These are phyloP conservation scores for Macaria liturata DNA, from an alignment of 2,888 invertebrate species.

Conservation along the genomic window DNA sequence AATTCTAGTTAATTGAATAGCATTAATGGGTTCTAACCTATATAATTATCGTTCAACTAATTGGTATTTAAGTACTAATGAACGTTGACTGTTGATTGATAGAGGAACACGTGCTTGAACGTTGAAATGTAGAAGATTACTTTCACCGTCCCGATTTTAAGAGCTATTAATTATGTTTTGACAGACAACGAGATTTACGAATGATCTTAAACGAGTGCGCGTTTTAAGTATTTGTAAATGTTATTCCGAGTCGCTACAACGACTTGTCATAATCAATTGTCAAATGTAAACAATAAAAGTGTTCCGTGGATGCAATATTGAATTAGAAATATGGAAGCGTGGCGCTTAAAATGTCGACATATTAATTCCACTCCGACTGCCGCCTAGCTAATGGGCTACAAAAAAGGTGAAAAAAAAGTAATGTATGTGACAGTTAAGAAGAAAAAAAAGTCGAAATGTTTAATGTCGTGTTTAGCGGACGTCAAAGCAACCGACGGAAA, in stretches of 20 bases:
- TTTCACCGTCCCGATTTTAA: constrained; percentile 34
- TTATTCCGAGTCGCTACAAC: constrained; percentile 19
- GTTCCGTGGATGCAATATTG: constrained; percentile 28
- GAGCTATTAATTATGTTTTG: constrained; percentile 29
- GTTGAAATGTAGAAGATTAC: constrained; percentile 41
- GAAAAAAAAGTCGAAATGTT: constrained; percentile 71
- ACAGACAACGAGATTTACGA: constrained; percentile 25
- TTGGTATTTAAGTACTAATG: constrained; percentile 63
- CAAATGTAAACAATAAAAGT: constrained; percentile 23
- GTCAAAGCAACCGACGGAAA: constrained; percentile 63
- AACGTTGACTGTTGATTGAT: constrained; percentile 59
- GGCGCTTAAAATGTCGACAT: constrained; percentile 59
- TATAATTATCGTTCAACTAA: constrained; percentile 62
- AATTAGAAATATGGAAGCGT: constrained; percentile 41
- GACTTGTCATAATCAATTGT: constrained; percentile 30
- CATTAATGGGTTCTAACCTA: constrained; percentile 53
- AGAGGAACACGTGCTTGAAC: constrained; percentile 51
- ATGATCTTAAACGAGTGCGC: constrained; percentile 16
- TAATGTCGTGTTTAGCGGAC: constrained; percentile 79
- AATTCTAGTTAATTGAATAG: constrained; percentile 41
- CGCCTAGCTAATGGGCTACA: constrained; percentile 77
- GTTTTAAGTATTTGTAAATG: constrained; percentile 23
- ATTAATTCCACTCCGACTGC: constrained; percentile 67
- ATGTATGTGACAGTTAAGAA: constrained; percentile 78
- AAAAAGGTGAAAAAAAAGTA: constrained; percentile 66